Evolutionary conservation across 2,888 invertebrate genomes (phyloP).

Genomic region (Camptogramma bilineatum): DNA sequence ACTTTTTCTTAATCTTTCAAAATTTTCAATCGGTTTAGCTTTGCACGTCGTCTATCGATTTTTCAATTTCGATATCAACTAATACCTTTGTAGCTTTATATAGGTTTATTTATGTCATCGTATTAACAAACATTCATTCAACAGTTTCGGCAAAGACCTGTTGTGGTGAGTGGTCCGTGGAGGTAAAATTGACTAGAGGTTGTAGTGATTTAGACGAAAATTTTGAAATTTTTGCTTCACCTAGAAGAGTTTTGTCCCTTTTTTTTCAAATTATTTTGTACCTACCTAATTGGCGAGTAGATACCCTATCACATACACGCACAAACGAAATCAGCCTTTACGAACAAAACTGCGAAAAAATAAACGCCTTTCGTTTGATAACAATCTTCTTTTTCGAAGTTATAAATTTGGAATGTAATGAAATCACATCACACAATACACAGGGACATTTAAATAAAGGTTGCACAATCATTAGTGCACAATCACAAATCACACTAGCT

Average conservation of each 20-base stretch:
- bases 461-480: not conserved
- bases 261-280: conserved; percentile 52
- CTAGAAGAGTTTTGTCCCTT: conserved; percentile 63
- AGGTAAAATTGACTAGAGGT: conserved; percentile 74
- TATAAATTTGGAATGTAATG: not conserved
- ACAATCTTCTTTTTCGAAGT: not conserved
- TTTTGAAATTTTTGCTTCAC: conserved; percentile 70
- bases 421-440: not conserved
- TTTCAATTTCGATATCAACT: conserved; percentile 21
- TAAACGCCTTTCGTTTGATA: too few species aligned
- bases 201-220: conserved; percentile 72
- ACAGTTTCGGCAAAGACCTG: conserved; percentile 85
- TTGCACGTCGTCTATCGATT: conserved; percentile 59
- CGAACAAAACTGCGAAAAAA: not conserved
- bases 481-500: not conserved
- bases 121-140: conserved; percentile 74
- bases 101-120: conserved; percentile 40
- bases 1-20: conserved; percentile 37
- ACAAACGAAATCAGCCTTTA: not conserved
- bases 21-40: conserved; percentile 51
- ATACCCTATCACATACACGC: conserved; percentile 54
- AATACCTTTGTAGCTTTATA: conserved; percentile 16
- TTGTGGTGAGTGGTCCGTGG: conserved; percentile 81
- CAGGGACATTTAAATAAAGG: not conserved
- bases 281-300: conserved; percentile 50